Evolutionary conservation across 2,888 invertebrate species (phyloP), one percentile per base, ranked within the genome.

Genomic region (Drosophila demipolita): DNA sequence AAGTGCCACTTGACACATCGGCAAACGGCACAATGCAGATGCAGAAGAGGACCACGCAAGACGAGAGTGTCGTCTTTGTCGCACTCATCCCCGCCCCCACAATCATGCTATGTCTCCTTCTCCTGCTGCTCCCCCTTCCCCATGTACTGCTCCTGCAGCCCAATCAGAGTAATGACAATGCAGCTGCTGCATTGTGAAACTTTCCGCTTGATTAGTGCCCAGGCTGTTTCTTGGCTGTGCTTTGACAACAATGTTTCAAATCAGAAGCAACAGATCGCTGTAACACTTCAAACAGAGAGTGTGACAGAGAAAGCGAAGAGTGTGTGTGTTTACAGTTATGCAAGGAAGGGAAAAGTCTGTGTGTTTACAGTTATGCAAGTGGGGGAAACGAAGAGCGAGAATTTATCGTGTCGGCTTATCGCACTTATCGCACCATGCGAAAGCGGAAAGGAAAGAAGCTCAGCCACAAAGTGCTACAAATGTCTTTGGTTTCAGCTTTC

Each of bases 1-100:
- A 80, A 80, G 80, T 75, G 80, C 80, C 78, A 80, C 80, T 80
- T 80, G 79, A 76, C 79, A 67, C 80, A 78, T 63, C 55, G 53
- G 53, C 64, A 52, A 26, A 32, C 12, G 38, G n/a, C n/a, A 32
- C 35, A 15, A 23, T 20, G n/a, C 29, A 9, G 9, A 40, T 26
- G 4, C 12, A 12, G 23, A 17, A 45, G 12, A 42, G 40, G 23
- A 5, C 8, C 4, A 38, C 33, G 12, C 32, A 70, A 29, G 9
- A 11, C n/a, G n/a, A 50, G 7, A 45, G 20, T 20, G 20, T 7
- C 20, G 12, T 45, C 45, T 12, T 45, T 7, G 20, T 45, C 12
- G 45, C 45, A 45, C 20, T 20, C 20, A 40, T 9, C 4, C 17
- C 40, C 17, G 17, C 35, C 35, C 12, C 35, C 12, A 17, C n/a